Base-by-base conservation (phyloP, 2,113 vertebrate genomes). In the Muntiacus muntjak region DNA sequence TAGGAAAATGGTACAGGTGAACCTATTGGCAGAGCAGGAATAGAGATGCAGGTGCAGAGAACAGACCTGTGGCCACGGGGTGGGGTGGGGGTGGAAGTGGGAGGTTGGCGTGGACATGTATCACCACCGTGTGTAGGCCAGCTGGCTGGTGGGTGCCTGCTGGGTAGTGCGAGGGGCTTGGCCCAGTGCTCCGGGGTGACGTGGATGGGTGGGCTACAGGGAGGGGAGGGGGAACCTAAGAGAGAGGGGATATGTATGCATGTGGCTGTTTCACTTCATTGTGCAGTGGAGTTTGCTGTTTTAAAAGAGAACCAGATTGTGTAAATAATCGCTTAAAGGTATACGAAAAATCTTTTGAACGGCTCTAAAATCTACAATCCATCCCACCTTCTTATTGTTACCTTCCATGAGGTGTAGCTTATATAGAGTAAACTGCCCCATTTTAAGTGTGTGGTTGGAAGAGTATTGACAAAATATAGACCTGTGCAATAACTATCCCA, bases 341-440 rank as follows among this genome's bases (percentile, higher is more conserved):
- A 40, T 45, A 15, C 5, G 12, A 47, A 74, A 88, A 85, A 91
- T 8, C 40, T 81, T 91, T 91, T 57, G 43, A 87, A 36, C 45
- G 1, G 78, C 5, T 78, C 14, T 36, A 55, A 5, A 52, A 71
- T 21, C 36, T 78, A 54, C 12, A 82, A 58, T 30, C 62, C 62
- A 30, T 12, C 14, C 30, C 16, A 58, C 3, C 19, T 79, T 23
- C 19, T 45, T 33, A 88, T 36, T 33, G 93, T 33, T 36, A 52
- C 21, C 23, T 67, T 60, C 10, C 25, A 3, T 36, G 52, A 58
- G 36, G 28, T 45, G 5, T 23, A 43, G 5, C 36, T 28, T 74
- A 45, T 15, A 36, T 1, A n/a, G 2, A 40, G 7, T 15, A 40
- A 62, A 7, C 0, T 7, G 3, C 67, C 19, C 0, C 2, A 9